Percentiles rank a stretch among this genome's conserved stretches.
Evolutionary conservation across 1,140 invertebrate species (phyloP).

Genomic region (Drosophila busckii): DNA sequence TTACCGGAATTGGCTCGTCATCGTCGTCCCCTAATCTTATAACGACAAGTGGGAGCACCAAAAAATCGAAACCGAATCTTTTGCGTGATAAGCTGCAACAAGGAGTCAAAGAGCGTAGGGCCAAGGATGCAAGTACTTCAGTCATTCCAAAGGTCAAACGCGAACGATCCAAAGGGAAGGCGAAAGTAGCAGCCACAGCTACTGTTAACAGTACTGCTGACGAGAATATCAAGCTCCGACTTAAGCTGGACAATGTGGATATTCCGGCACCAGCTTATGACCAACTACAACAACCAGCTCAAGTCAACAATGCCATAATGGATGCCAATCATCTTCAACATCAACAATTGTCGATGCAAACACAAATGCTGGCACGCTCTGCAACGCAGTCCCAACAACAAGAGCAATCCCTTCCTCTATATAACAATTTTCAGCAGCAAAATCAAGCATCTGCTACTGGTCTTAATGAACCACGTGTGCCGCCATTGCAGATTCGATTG

Average conservation of each 20-base stretch:
- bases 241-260: conserved; percentile 91
- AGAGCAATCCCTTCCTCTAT: conserved; percentile 42
- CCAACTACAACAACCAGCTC: conserved; percentile 66
- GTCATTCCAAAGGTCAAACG: conserved; percentile 50
- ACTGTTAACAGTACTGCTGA: conserved; percentile 74
- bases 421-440: conserved; percentile 42
- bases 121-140: conserved; percentile 42
- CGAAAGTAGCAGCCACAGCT: conserved; percentile 60
- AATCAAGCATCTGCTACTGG: conserved; percentile 35
- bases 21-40: neutral
- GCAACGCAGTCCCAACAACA: conserved; percentile 36
- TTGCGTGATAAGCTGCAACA: conserved; percentile 71
- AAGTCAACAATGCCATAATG: conserved; percentile 29
- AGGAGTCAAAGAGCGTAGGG: conserved; percentile 74
- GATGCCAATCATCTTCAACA: conserved; percentile 36
- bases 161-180: conserved; percentile 74
- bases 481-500: conserved; percentile 92
- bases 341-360: conserved; percentile 39
- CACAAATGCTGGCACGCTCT: conserved; percentile 36
- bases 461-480: conserved; percentile 88
- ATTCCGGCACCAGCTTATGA: conserved; percentile 86
- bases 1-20: conserved; percentile 17
- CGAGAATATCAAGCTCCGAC: conserved; percentile 90
- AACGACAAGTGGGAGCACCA: conserved; percentile 12
- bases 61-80: conserved; percentile 70